phyloP scores from a whole-genome alignment of 2,888 invertebrate species.

The Papilio gigon region DNA sequence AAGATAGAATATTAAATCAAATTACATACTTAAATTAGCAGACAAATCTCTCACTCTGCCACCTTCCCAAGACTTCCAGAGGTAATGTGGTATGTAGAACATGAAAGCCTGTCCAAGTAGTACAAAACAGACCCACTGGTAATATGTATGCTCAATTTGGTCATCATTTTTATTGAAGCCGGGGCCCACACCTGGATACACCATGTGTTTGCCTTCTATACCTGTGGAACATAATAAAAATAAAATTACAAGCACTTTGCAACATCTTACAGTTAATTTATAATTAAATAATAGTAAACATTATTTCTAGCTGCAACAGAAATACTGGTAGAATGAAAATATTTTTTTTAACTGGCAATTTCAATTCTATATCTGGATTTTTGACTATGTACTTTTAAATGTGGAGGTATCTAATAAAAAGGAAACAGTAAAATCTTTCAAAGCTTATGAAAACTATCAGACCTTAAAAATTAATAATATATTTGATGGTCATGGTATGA shows the following conservation, averaged over 20 bases:
- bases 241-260: not conserved
- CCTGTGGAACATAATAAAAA: constrained; percentile 55
- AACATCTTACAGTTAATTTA: not conserved
- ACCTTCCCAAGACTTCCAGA: constrained; percentile 89
- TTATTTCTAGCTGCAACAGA: too few species aligned
- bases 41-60: constrained; percentile 84
- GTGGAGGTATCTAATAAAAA: too few species aligned
- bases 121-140: constrained; percentile 88
- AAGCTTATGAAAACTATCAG: too few species aligned
- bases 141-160: constrained; percentile 83
- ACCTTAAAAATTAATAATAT: too few species aligned
- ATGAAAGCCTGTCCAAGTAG: constrained; percentile 85
- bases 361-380: too few species aligned
- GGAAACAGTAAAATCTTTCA: too few species aligned
- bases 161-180: constrained; percentile 70
- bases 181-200: constrained; percentile 80
- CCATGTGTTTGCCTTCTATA: constrained; percentile 74
- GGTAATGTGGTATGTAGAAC: constrained; percentile 86
- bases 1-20: too few species aligned
- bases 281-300: not conserved
- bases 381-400: too few species aligned
- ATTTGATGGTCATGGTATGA: too few species aligned
- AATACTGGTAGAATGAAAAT: too few species aligned
- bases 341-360: too few species aligned
- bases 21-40: constrained; percentile 79